These are phyloP conservation scores for Melieria omissa DNA, from an alignment of 2,888 invertebrate species.

Conservation along the genomic window DNA sequence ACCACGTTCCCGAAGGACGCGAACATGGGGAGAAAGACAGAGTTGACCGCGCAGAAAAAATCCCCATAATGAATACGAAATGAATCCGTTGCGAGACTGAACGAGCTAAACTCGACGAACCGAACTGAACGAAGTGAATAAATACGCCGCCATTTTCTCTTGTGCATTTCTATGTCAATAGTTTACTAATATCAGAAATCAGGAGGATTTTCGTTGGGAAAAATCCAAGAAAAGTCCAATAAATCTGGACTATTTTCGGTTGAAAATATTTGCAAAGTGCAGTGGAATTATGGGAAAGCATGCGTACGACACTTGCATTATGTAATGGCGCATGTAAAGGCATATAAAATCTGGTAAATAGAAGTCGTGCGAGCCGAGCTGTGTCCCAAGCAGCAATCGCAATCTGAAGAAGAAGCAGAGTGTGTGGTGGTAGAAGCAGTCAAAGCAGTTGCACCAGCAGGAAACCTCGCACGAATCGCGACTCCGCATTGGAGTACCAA, in stretches of 20 bases:
- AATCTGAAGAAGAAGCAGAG: not conserved
- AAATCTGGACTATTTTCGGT: conserved; percentile 40
- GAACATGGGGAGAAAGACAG: no score
- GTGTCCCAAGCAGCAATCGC: conserved; percentile 12
- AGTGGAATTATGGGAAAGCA: conserved; percentile 45
- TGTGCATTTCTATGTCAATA: conserved; percentile 57
- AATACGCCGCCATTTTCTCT: conserved; percentile 58
- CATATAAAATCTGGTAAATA: conserved; percentile 41
- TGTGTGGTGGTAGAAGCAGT: not conserved
- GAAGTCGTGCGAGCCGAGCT: conserved; percentile 41
- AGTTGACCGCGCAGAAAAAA: conserved; percentile 21
- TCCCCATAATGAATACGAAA: conserved; percentile 22
- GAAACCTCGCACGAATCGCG: conserved; percentile 23
- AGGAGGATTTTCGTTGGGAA: conserved; percentile 43
- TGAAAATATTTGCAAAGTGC: conserved; percentile 45
- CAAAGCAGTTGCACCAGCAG: conserved; percentile 25
- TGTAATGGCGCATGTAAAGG: conserved; percentile 48
- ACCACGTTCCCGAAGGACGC: no score
- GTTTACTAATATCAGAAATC: conserved; percentile 49
- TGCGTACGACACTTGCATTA: conserved; percentile 46
- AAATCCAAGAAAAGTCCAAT: conserved; percentile 38
- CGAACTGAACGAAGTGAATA: conserved; percentile 51
- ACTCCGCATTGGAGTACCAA: conserved; percentile 15
- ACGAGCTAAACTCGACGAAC: conserved; percentile 42
- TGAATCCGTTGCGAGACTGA: conserved; percentile 1